phyloP scores from a whole-genome alignment of 2,797 vertebrate genomes.

The Crenuchus spilurus region DNA sequence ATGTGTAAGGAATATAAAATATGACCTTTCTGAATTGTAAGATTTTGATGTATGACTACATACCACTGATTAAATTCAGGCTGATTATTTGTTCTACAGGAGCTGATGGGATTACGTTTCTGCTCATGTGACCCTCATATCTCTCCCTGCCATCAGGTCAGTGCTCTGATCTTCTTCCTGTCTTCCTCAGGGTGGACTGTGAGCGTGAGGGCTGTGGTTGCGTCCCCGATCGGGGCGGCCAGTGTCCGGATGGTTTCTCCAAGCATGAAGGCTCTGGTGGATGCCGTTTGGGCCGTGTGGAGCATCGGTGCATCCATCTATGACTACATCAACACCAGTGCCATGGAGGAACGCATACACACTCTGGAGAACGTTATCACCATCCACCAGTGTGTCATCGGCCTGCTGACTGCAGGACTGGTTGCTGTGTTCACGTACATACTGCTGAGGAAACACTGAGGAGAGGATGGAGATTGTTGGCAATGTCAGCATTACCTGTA shows the following conservation, averaged over 20 bases:
- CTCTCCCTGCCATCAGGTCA: too few relatives aligned
- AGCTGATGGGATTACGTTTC: too few relatives aligned
- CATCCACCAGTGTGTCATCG: slow-evolving; percentile 77
- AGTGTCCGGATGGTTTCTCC: slow-evolving; percentile 74
- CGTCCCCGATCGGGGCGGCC: slow-evolving; percentile 37
- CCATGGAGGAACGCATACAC: slow-evolving; percentile 82
- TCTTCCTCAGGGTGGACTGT: slow-evolving; percentile 6
- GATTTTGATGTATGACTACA: too few relatives aligned
- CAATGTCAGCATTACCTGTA: not conserved
- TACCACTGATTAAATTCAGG: not conserved
- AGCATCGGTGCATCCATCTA: slow-evolving; percentile 79
- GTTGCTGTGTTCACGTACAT: slow-evolving; percentile 76
- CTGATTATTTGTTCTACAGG: not conserved
- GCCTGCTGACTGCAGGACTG: slow-evolving; percentile 71
- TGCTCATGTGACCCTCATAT: not conserved
- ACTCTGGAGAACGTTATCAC: slow-evolving; percentile 75
- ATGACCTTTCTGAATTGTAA: too few relatives aligned
- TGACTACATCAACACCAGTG: slow-evolving; percentile 80
- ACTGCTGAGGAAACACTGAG: slow-evolving; percentile 76
- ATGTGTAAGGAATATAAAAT: too few relatives aligned
- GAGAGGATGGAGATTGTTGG: not conserved
- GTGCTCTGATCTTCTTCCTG: too few relatives aligned
- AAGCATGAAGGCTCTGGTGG: slow-evolving; percentile 80
- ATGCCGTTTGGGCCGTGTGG: slow-evolving; percentile 79
- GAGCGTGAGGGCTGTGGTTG: slow-evolving; percentile 48